Conservation (phyloP, 2,113 vertebrate genomes). For the Protobothrops mucrosquamatus region DNA sequence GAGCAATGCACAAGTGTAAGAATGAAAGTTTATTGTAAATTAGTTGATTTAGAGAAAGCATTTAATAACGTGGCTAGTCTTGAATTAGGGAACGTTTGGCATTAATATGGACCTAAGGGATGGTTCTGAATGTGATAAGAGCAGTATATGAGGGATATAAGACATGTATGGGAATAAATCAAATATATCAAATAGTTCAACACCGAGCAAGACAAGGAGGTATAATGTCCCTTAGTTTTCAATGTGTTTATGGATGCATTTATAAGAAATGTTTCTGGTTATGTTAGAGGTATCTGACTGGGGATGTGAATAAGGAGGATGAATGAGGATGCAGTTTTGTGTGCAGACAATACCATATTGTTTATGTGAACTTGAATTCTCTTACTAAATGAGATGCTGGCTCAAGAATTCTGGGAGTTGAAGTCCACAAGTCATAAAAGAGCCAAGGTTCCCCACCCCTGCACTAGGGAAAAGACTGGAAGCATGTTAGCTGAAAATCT, state of each 20-base stretch:
- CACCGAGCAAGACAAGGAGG: neutral
- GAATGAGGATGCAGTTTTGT: neutral
- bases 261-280: neutral
- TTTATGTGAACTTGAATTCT: neutral
- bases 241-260: neutral
- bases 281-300: neutral
- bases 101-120: neutral
- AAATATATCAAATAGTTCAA: neutral
- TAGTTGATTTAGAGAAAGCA: neutral
- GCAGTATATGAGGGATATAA: neutral
- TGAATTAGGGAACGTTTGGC: neutral
- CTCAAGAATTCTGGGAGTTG: too few relatives aligned
- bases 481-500: too few relatives aligned
- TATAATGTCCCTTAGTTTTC: neutral
- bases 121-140: neutral
- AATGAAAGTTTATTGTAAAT: neutral
- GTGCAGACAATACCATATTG: neutral
- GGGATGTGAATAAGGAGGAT: neutral
- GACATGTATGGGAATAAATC: neutral
- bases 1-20: neutral
- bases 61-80: neutral
- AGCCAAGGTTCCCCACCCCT: too few relatives aligned
- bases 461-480: too few relatives aligned
- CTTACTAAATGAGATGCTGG: neutral
- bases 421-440: too few relatives aligned